Evolutionary conservation across 2,888 invertebrate genomes (phyloP).

Genomic region (Amphipoea oculea): DNA sequence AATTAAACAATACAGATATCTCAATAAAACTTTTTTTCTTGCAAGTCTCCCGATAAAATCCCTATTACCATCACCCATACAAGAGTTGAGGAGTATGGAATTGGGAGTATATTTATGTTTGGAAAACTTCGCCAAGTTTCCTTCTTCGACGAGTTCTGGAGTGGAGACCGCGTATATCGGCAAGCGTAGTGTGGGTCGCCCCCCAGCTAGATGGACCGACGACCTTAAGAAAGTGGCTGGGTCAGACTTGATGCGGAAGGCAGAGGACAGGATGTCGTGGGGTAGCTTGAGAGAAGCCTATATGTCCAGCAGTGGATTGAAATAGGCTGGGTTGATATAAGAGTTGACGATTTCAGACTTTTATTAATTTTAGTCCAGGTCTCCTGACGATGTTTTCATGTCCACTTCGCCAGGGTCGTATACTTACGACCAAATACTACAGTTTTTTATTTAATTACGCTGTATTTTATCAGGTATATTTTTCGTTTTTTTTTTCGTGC

Average conservation of each 20-base stretch:
- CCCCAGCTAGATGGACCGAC: not conserved
- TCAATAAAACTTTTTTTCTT: not conserved
- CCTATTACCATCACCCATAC: too few species aligned
- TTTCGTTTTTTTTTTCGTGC: too few species aligned
- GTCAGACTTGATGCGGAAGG: too few species aligned
- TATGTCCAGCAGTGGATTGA: not conserved
- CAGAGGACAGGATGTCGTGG: not conserved
- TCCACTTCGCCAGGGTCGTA: too few species aligned
- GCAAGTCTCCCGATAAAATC: not conserved
- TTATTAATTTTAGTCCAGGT: not conserved
- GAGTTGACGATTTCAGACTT: not conserved
- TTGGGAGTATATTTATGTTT: not conserved
- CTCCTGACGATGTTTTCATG: not conserved
- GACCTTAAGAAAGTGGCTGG: too few species aligned
- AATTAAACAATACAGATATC: not conserved
- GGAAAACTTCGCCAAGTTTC: not conserved
- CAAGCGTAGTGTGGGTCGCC: not conserved
- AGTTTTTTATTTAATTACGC: too few species aligned
- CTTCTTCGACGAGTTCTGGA: not conserved
- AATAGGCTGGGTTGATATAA: not conserved
- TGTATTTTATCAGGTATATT: too few species aligned
- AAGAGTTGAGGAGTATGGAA: not conserved
- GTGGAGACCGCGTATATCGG: not conserved
- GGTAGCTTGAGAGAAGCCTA: not conserved
- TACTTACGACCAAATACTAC: too few species aligned